Evolutionary conservation across 2,888 invertebrate species (phyloP), one percentile per base, ranked within the genome.

Genomic region (Tridacna crocea): DNA sequence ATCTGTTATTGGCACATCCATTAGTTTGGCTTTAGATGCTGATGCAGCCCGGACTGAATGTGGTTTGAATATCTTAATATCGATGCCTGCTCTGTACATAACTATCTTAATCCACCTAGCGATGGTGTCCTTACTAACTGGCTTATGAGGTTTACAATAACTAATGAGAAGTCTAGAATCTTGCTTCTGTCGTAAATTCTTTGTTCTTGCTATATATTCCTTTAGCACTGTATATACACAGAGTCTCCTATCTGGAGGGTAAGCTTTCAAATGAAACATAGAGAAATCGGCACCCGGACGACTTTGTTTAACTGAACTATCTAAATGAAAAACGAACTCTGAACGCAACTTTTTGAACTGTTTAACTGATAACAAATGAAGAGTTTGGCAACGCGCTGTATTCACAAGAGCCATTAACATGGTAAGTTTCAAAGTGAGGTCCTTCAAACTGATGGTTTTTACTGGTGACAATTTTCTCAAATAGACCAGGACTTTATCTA

Each of bases 81-180:
- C 72, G n/a, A 78, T 73, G 19, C 72, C 78, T 22, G 73, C 61
- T 73, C 48, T 61, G 68, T 66, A 36, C 73, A 51, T 73, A n/a
- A 55, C 58, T 19, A 48, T 58, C 55, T 72, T 72, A 13, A 77
- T 26, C 51, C 51, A 51, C 17, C 51, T 51, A 51, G 51, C 51
- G 12, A 51, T 51, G 17, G 51, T 51, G 51, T 51, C 51, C 17
- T 51, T 51, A 17, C 51, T 51, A 17, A 76, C 68, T 15, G 58
- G 24, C 36, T 58, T 76, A 26, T 76, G 26, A 55, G 76, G 76
- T 36, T 76, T 76, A 6, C 47, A 17, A 76, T 76, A 76, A 68
- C 76, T 68, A 36, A 76, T 76, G n/a, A 76, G 65, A 8, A 76
- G 36, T 51, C 36, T 51, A 24, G 60, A 27, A n/a, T 76, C 36